Evolutionary conservation across 2,113 vertebrate species (phyloP).

Genomic region (Zingel zingel): DNA sequence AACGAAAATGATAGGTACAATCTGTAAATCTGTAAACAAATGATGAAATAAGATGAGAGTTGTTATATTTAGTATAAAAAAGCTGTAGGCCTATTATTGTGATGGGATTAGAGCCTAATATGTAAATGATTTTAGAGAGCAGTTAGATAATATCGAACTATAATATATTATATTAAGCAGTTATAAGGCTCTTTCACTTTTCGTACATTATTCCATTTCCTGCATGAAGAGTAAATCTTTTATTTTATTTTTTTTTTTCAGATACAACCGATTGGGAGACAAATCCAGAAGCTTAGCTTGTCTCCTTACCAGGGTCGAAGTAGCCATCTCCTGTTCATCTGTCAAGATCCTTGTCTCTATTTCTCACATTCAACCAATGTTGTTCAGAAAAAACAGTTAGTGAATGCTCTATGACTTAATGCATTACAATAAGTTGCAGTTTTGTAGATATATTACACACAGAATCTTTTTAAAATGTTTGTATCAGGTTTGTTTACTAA

Average conservation of each 20-base stretch:
- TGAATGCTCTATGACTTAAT: background rate
- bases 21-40: slow-evolving; percentile 5
- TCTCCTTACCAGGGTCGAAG: background rate
- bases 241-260: slow-evolving; percentile 50
- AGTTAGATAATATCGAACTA: no score
- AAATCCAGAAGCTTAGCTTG: slow-evolving; percentile 65
- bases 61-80: background rate
- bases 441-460: slow-evolving; percentile 16
- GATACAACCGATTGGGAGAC: slow-evolving; percentile 73
- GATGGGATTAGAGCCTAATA: background rate
- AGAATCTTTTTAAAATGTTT: background rate
- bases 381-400: background rate
- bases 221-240: slow-evolving; percentile 1
- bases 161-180: background rate
- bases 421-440: background rate
- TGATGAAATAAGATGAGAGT: background rate
- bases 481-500: background rate
- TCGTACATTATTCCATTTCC: background rate
- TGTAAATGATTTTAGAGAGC: background rate
- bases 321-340: background rate
- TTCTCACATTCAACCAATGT: slow-evolving; percentile 7
- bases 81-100: background rate
- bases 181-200: background rate
- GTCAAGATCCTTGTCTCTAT: background rate
- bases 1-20: slow-evolving; percentile 94